Conservation (phyloP, 2,888 invertebrate genomes). For the Romanomermis culicivorax region DNA sequence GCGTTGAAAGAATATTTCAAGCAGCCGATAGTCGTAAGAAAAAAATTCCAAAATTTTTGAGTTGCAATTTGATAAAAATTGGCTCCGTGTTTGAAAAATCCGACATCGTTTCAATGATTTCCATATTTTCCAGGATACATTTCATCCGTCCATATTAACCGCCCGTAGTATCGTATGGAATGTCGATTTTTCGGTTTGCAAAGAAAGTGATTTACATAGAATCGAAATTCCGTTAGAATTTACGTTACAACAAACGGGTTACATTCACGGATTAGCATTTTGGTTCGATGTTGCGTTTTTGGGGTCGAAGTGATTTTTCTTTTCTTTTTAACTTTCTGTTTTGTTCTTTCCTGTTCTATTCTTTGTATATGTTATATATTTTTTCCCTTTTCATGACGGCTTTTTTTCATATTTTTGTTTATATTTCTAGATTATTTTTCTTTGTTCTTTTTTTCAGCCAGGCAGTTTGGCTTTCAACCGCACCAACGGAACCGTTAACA, state of each 20-base stretch:
- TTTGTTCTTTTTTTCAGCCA: conserved; percentile 33
- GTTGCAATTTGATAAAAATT: too few species aligned
- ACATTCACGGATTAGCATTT: conserved; percentile 88
- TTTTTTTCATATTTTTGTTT: neutral
- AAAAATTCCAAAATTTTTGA: neutral
- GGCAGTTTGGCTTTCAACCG: conserved; percentile 85
- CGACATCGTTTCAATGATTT: too few species aligned
- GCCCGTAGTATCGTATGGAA: conserved; percentile 75
- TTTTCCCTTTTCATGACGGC: neutral
- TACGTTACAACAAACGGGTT: conserved; percentile 69
- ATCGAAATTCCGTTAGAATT: conserved; percentile 88
- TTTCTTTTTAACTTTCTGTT: too few species aligned
- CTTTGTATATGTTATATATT: neutral
- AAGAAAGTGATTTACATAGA: conserved; percentile 75
- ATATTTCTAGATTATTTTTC: neutral
- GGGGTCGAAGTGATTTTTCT: conserved; percentile 40
- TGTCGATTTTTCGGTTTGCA: conserved; percentile 73
- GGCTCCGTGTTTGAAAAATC: too few species aligned
- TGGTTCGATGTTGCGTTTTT: conserved; percentile 98
- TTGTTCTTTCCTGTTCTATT: too few species aligned
- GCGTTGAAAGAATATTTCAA: conserved; percentile 92
- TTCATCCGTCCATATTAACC: conserved; percentile 89
- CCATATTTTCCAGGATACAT: conserved; percentile 62
- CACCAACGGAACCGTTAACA: conserved; percentile 87
- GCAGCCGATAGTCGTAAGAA: conserved; percentile 62